Percentiles rank a stretch among this genome's conserved stretches.
Evolutionary conservation across 2,797 vertebrate species (phyloP).

Genomic region (Sebastiscus albofasciatus): DNA sequence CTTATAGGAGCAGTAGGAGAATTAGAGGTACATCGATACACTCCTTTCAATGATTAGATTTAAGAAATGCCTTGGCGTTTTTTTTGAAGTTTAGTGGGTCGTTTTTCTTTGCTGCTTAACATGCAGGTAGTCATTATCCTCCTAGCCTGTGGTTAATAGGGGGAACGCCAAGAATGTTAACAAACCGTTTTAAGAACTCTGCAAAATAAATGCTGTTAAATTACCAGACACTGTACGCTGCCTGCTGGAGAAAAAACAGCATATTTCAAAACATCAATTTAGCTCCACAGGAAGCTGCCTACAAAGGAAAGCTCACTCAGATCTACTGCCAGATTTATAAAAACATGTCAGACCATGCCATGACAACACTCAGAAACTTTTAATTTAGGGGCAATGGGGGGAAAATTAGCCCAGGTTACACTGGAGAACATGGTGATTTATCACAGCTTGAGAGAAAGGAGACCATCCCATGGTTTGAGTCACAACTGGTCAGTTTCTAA

Average conservation of each 20-base stretch:
- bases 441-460: slow-evolving; percentile 3
- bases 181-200: slow-evolving; percentile 17
- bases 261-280: slow-evolving; percentile 40
- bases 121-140: not conserved
- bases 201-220: slow-evolving; percentile 33
- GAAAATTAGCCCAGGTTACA: slow-evolving; percentile 23
- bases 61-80: slow-evolving; percentile 13
- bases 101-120: slow-evolving; percentile 1
- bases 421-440: slow-evolving; percentile 4
- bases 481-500: not conserved
- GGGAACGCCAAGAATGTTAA: slow-evolving; percentile 26
- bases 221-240: slow-evolving; percentile 15
- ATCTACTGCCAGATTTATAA: slow-evolving; percentile 42
- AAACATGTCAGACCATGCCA: slow-evolving; percentile 18
- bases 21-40: slow-evolving; percentile 41
- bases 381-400: slow-evolving; percentile 1
- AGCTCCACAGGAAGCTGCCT: slow-evolving; percentile 34
- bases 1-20: slow-evolving; percentile 38
- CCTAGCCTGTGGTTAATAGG: not conserved
- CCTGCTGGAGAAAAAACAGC: not conserved
- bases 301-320: slow-evolving; percentile 27
- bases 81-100: slow-evolving; percentile 5
- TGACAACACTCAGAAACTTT: slow-evolving; percentile 17
- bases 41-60: slow-evolving; percentile 26
- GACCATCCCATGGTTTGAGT: not conserved